Evolutionary conservation across 2,113 vertebrate species (phyloP), one percentile per base, ranked within the genome.

Genomic region (Oryzias javanicus): DNA sequence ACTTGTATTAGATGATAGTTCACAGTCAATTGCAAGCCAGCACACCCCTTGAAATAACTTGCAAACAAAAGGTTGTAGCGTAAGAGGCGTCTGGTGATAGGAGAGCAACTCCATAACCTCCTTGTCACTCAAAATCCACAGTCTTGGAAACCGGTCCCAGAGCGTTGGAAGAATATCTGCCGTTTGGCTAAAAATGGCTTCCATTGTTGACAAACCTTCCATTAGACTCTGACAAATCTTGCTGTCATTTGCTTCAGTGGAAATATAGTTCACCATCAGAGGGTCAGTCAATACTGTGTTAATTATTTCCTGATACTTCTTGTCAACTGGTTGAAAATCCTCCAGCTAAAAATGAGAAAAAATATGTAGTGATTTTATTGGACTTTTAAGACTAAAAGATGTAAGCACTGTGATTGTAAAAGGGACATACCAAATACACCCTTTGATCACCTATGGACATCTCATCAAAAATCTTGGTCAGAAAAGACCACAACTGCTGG

Each of bases 61-160:
- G 0, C 67, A 69, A 2, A 90, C 86, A 82, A 91, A 86, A 1
- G 61, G 67, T 20, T 93, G 87, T 46, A 91, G 80, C 0, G 79
- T 82, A 0, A 52, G 63, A 4, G 88, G 72, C 1, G 82, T 85
- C 1, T 86, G 61, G 0, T 82, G 64, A 4, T 83, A 76, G 7
- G 89, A 89, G 2, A 94, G 68, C 18, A 95, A 74, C 41, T 88
- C 70, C 4, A 93, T 86, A 20, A 94, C 58, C 60, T 96, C 93
- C 14, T 76, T 79, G 24, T 93, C 79, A 41, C 92, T 94, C 49
- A 96, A 90, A 76, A 94, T 94, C 80, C 87, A 93, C 14, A 96
- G 88, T 60, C 94, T 92, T 42, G 92, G 91, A 59, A 91, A 95
- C 47, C 71, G 65, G 22, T 64, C 25, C 25, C 92, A 84, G 3